Base-by-base conservation (phyloP, 2,888 invertebrate genomes). In the Leucophora obtusa region DNA sequence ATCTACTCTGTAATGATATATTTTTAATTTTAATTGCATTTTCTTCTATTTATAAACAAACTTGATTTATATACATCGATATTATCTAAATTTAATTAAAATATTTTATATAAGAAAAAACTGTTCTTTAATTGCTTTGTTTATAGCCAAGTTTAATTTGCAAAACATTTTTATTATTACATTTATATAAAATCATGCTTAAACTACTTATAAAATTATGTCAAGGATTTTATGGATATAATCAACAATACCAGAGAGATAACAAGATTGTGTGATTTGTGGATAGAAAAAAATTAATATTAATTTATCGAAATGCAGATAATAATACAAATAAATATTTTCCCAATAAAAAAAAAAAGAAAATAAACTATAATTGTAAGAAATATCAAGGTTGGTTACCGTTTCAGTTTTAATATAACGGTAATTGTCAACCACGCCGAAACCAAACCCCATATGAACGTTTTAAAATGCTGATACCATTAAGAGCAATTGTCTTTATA, bases 171-270 rank as follows among this genome's bases (percentile, higher is more conserved):
- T 43, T 33, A 47, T 47, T 58, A 8, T 24, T 47, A 47, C 24
- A 38, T 53, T 53, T 33, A 47, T 66, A 24, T 17, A 58, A 68
- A 56, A 28, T 47, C 5, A 47, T 18, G 14, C 56, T 47, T 68
- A 14, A 28, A 38, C 38, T 68, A 53, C 24, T 63, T 43, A 76
- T 63, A 58, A 54, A 76, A 76, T 70, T 35, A 51, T 65, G 66
- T 60, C 74, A 74, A 66, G 74, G 65, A 66, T 73, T 33, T 53
- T 54, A 9, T 47, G 17, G 63, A 65, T 70, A 24, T 53, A 76
- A 65, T 76, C 74, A 33, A 33, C 74, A 63, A 43, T 33, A 21
- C 56, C n/a, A 47, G 15, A 43, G 18, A 35, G 54, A 54, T 62
- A 71, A 62, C 38, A 54, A 4, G 8, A 8, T 11, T 18, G 33